These are phyloP conservation scores for Drosophila koepferae DNA, from an alignment of 2,888 invertebrate genomes.

Conservation along the genomic window DNA sequence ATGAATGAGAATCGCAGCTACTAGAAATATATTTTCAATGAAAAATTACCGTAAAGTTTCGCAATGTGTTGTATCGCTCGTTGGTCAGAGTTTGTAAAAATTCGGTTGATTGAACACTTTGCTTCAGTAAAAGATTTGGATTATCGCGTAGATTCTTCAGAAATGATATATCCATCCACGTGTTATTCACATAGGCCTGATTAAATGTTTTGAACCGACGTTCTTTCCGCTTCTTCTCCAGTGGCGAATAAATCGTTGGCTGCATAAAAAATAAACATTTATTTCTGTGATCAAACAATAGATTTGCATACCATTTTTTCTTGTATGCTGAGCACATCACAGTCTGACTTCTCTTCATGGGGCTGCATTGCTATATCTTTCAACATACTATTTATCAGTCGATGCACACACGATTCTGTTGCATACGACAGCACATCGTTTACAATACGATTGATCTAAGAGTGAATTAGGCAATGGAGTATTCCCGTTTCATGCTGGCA, in stretches of 20 bases:
- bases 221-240: conserved; percentile 76
- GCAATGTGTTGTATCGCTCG: conserved; percentile 65
- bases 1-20: not conserved
- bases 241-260: conserved; percentile 73
- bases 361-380: conserved; percentile 43
- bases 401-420: conserved; percentile 62
- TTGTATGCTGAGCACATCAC: conserved; percentile 81
- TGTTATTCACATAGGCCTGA: conserved; percentile 78
- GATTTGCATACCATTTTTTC: conserved; percentile 67
- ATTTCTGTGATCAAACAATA: fast-evolving
- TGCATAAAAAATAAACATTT: conserved; percentile 22
- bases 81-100: conserved; percentile 59
- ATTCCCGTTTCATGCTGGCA: not conserved
- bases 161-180: conserved; percentile 80
- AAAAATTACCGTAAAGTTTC: conserved; percentile 49
- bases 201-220: conserved; percentile 76
- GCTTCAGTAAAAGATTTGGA: conserved; percentile 65
- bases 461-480: not conserved
- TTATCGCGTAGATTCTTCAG: conserved; percentile 67
- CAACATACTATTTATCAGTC: conserved; percentile 59
- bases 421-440: conserved; percentile 67
- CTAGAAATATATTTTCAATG: not conserved
- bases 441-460: conserved; percentile 76
- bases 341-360: conserved; percentile 63
- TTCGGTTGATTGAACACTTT: conserved; percentile 62